phyloP scores from a whole-genome alignment of 2,797 vertebrate genomes.

The Tamandua tetradactyla region DNA sequence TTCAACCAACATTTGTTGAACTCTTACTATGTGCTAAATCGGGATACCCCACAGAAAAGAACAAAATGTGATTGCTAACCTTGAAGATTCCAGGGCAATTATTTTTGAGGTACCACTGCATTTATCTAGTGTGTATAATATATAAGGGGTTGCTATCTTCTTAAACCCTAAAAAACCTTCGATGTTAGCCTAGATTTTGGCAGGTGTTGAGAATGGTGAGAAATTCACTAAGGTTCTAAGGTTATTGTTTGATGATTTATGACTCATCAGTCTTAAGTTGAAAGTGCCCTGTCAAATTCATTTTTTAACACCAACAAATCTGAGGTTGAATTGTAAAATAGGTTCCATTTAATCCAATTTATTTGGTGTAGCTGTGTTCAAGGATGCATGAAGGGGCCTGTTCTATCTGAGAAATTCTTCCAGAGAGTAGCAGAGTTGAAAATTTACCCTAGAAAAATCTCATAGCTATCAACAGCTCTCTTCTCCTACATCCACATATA shows the following conservation, averaged over 20 bases:
- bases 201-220: constrained; percentile 51
- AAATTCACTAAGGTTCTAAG: constrained; percentile 50
- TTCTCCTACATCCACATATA: neutral
- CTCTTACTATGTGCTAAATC: neutral
- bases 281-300: constrained; percentile 74
- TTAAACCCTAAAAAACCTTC: constrained; percentile 60
- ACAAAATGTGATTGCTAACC: neutral
- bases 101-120: neutral
- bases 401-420: constrained; percentile 47
- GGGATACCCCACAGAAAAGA: neutral
- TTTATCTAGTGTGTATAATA: neutral
- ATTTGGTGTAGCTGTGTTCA: constrained; percentile 74
- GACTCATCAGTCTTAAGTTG: constrained; percentile 63
- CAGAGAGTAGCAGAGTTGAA: constrained; percentile 42
- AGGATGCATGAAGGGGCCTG: constrained; percentile 63
- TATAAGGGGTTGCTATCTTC: neutral
- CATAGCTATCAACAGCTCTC: neutral
- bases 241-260: constrained; percentile 69
- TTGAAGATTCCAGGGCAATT: neutral
- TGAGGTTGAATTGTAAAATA: constrained; percentile 73
- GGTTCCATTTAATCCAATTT: constrained; percentile 76
- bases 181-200: constrained; percentile 36
- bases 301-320: constrained; percentile 73
- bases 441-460: constrained; percentile 38
- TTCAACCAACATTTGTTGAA: neutral